Percentiles rank a stretch among this genome's conserved stretches.
These are phyloP conservation scores for Aldrovandia affinis DNA, from an alignment of 2,797 vertebrate species.

Conservation along the genomic window DNA sequence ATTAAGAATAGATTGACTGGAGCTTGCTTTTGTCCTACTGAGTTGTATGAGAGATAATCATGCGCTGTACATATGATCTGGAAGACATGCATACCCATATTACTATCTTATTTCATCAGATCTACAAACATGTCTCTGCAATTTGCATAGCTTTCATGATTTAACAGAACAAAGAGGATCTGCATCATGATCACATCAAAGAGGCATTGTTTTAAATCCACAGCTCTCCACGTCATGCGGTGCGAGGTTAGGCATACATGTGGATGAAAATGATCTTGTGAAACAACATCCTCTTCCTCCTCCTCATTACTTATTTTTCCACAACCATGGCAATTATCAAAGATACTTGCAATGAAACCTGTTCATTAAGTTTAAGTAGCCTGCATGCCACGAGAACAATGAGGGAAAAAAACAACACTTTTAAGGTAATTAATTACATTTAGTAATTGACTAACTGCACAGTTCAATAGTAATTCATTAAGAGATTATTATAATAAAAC, in stretches of 20 bases:
- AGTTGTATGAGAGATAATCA: background rate
- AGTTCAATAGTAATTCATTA: conserved; percentile 80
- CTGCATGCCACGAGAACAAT: conserved; percentile 53
- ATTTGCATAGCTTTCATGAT: conserved; percentile 24
- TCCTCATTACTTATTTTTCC: background rate
- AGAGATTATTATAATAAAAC: conserved; percentile 81
- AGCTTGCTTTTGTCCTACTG: background rate
- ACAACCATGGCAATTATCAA: conserved; percentile 9
- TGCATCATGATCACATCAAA: background rate
- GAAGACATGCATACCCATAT: background rate
- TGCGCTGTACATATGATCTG: background rate
- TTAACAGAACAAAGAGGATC: conserved; percentile 14
- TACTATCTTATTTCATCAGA: conserved; percentile 16
- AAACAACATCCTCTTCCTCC: background rate
- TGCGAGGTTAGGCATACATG: background rate
- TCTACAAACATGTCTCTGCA: conserved; percentile 8
- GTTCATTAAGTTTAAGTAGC: conserved; percentile 40
- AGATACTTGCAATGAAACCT: conserved; percentile 17
- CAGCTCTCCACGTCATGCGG: background rate
- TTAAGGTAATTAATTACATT: conserved; percentile 81
- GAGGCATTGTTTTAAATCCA: conserved; percentile 14
- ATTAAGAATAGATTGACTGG: background rate
- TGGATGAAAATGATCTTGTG: background rate
- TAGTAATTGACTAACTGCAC: conserved; percentile 83
- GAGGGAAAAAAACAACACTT: conserved; percentile 59